Percentiles rank a stretch among this genome's conserved stretches.
Conservation (phyloP, 2,888 invertebrate species). For the Lacanobia oleracea region DNA sequence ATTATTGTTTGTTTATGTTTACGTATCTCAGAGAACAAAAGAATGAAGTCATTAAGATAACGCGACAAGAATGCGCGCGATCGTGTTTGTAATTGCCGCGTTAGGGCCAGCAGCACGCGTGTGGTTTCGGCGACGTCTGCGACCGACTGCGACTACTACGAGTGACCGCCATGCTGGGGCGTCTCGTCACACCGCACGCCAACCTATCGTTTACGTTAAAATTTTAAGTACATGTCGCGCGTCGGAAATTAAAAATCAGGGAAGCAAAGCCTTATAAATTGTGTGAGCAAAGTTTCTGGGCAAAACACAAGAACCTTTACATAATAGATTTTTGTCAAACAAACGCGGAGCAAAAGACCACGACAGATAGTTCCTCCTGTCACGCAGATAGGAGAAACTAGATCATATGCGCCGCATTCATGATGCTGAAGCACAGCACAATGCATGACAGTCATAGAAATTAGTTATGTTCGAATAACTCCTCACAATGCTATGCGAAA, state of each 20-base stretch:
- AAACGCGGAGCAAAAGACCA: background rate
- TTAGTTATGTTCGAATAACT: constrained; percentile 26
- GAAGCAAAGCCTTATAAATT: constrained; percentile 41
- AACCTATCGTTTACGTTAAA: constrained; percentile 82
- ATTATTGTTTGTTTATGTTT: constrained; percentile 63
- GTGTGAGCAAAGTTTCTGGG: background rate
- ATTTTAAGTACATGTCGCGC: constrained; percentile 67
- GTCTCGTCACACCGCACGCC: constrained; percentile 68
- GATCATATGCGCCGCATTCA: constrained; percentile 23
- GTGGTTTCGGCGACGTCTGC: constrained; percentile 72
- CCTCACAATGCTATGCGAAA: constrained; percentile 5
- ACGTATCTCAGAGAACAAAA: constrained; percentile 58
- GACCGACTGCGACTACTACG: constrained; percentile 80
- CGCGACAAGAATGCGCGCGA: constrained; percentile 41
- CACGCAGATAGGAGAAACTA: constrained; percentile 1
- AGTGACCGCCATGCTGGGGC: constrained; percentile 73
- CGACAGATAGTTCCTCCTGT: too few relatives aligned
- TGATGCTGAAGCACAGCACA: constrained; percentile 4
- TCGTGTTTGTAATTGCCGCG: constrained; percentile 45
- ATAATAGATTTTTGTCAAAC: background rate
- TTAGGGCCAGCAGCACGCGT: constrained; percentile 69
- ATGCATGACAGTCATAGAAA: constrained; percentile 22
- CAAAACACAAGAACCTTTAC: constrained; percentile 3
- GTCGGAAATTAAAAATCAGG: constrained; percentile 61
- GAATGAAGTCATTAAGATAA: constrained; percentile 50